Percentiles rank a stretch among this genome's conserved stretches.
phyloP scores from a whole-genome alignment of 2,888 invertebrate genomes.

The Vesta saturnalis region DNA sequence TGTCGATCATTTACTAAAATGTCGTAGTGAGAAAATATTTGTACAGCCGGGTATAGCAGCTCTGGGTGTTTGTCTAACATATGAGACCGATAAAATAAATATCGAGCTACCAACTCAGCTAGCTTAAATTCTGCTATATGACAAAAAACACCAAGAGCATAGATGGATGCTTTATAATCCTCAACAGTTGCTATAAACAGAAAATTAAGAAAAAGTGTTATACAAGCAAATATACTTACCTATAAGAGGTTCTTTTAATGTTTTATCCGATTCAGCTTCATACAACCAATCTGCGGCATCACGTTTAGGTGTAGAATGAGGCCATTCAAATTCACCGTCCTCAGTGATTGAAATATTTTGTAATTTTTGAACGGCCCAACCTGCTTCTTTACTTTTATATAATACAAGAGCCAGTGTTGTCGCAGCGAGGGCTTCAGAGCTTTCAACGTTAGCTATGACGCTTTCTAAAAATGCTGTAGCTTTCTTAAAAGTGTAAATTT shows the following conservation, averaged over 20 bases:
- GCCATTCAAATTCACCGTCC: slow-evolving; percentile 76
- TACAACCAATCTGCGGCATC: slow-evolving; percentile 73
- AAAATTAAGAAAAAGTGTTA: background rate
- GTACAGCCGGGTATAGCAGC: slow-evolving; percentile 69
- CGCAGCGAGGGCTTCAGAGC: slow-evolving; percentile 69
- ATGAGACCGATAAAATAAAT: slow-evolving; percentile 73
- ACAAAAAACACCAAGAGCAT: slow-evolving; percentile 69
- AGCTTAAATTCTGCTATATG: slow-evolving; percentile 69
- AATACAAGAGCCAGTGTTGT: slow-evolving; percentile 69
- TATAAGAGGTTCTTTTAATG: slow-evolving; percentile 65
- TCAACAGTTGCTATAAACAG: slow-evolving; percentile 63
- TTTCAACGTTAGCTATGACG: slow-evolving; percentile 66
- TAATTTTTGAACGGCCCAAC: slow-evolving; percentile 68
- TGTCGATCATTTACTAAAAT: slow-evolving; percentile 70
- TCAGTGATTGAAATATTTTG: slow-evolving; percentile 72
- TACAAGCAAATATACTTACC: slow-evolving; percentile 47
- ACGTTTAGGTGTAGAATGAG: slow-evolving; percentile 64
- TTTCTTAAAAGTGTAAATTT: slow-evolving; percentile 62
- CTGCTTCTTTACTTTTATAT: slow-evolving; percentile 61
- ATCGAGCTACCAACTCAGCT: slow-evolving; percentile 72
- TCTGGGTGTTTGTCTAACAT: slow-evolving; percentile 71
- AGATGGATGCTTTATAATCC: slow-evolving; percentile 72
- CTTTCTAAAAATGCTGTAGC: slow-evolving; percentile 69
- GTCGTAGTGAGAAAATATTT: slow-evolving; percentile 70
- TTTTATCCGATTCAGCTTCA: slow-evolving; percentile 66